phyloP scores from a whole-genome alignment of 2,888 invertebrate species.

The Drosophila bunnanda region DNA sequence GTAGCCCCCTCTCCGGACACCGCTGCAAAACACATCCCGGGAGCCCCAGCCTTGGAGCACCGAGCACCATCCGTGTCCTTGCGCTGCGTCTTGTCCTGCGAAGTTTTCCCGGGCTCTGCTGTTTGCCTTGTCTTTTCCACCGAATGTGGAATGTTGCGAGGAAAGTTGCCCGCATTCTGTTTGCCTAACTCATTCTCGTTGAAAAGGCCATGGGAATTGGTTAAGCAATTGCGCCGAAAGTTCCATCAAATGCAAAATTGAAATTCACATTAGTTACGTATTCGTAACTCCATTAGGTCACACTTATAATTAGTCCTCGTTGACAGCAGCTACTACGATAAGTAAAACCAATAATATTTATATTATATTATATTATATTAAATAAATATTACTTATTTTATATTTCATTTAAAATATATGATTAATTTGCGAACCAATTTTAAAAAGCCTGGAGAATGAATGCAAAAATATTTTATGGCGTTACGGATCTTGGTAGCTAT shows the following conservation, averaged over 20 bases:
- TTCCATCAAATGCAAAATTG: constrained; percentile 45
- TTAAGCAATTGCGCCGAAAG: constrained; percentile 55
- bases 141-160: constrained; percentile 48
- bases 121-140: constrained; percentile 56
- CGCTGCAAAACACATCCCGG: background rate
- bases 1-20: constrained; percentile 11
- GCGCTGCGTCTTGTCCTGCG: constrained; percentile 70
- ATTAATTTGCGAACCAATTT: too few relatives aligned
- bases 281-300: background rate
- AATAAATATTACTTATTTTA: too few relatives aligned
- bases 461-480: too few relatives aligned
- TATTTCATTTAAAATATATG: too few relatives aligned
- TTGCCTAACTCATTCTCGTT: constrained; percentile 43
- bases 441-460: too few relatives aligned
- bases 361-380: too few relatives aligned
- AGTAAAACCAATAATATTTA: too few relatives aligned
- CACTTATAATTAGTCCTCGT: constrained; percentile 5
- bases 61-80: constrained; percentile 64
- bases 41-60: constrained; percentile 4
- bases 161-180: constrained; percentile 62
- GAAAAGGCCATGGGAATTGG: constrained; percentile 60
- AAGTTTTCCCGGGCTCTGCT: constrained; percentile 60
- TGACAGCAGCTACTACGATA: background rate
- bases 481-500: too few relatives aligned
- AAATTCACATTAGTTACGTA: constrained; percentile 15